Base-by-base conservation (phyloP, 2,797 vertebrate genomes). In the Lagodon rhomboides region DNA sequence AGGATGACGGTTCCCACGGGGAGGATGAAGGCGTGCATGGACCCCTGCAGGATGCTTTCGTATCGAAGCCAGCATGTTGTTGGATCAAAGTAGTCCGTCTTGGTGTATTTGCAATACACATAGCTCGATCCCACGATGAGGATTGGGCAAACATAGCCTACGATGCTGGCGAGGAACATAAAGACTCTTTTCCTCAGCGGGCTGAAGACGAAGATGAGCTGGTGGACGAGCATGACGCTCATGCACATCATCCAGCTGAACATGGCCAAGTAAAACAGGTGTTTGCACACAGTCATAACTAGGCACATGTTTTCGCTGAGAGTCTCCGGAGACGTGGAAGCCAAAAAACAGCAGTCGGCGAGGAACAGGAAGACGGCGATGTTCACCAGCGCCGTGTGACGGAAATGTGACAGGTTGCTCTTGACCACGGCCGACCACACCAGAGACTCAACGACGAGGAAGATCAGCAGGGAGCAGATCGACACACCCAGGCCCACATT, bases 211-310 rank as follows among this genome's bases (percentile, higher is more conserved):
- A 96, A 96, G 74, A 96, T 94, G 41, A 97, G 93, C 79, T 96
- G 95, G 80, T 96, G 94, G 62, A 96, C 89, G 0, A 97, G 95
- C 94, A 96, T 95, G 58, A 92, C 25, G 54, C 96, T 96, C 84
- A 96, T 70, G 60, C 93, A 95, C 27, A 96, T 79, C 94, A 94
- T 96, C 96, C 96, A 97, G 87, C 93, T 91, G 80, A 97, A 97
- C 91, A 94, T 95, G 38, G 92, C 87, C 58, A 95, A 83, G 87
- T 68, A 96, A 82, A 95, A 96, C 61, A 95, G 91, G 73, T 97
- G 96, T 78, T 95, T 93, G 25, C 90, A 85, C 1, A 95, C 0
- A 0, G 95, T 93, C 13, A 95, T 18, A 6, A 77, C 0, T 0
- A 93, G 64, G 59, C 96, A 97, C 64, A 46, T 64, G n/a, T 22